phyloP scores from a whole-genome alignment of 2,888 invertebrate genomes.

The Tinea pellionella region DNA sequence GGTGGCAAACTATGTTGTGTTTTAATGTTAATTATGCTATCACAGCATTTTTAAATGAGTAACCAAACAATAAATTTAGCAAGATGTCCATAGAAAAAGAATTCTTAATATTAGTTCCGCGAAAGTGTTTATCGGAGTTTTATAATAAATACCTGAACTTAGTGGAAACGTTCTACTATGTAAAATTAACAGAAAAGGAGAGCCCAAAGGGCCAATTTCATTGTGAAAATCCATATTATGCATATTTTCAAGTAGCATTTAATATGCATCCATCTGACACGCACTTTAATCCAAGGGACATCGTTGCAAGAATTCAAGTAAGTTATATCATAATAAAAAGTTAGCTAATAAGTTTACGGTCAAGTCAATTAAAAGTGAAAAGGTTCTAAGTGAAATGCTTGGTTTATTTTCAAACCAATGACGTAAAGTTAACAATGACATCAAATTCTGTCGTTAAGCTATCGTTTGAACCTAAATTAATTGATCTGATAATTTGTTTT shows the following conservation, averaged over 20 bases:
- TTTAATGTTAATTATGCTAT: conserved; percentile 53
- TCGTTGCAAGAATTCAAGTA: conserved; percentile 56
- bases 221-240: conserved; percentile 25
- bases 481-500: no score
- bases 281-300: conserved; percentile 48
- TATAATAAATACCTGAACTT: conserved; percentile 57
- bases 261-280: conserved; percentile 55
- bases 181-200: conserved; percentile 55
- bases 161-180: conserved; percentile 65
- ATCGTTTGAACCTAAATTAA: no score
- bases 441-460: no score
- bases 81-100: conserved; percentile 50
- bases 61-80: not conserved
- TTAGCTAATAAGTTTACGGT: not conserved
- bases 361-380: no score
- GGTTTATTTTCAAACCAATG: no score
- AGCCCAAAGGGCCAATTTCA: conserved; percentile 19
- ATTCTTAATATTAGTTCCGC: conserved; percentile 48
- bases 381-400: no score
- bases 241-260: conserved; percentile 53
- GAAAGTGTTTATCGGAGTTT: conserved; percentile 52
- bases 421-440: no score
- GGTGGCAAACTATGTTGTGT: conserved; percentile 23
- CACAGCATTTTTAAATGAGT: conserved; percentile 19
- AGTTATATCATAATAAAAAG: conserved; percentile 19